A percentile compares a stretch with the other conserved stretches of the same genome.
Conservation (phyloP, 1,140 invertebrate species). For the Drosophila carrolli region DNA sequence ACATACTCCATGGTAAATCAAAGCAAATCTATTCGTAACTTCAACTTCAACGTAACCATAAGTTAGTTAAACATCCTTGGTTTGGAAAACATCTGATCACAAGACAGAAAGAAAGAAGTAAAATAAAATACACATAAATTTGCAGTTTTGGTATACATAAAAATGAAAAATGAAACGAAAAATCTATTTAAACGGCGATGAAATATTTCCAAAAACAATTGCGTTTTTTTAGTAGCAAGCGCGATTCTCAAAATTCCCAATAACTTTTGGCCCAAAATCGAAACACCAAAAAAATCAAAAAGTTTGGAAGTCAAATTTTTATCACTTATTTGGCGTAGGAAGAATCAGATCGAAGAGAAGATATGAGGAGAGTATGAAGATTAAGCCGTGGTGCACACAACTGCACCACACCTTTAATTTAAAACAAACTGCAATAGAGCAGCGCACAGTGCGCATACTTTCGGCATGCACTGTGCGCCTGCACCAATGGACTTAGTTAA, state of each 20-base stretch:
- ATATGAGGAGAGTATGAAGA: constrained; percentile 18
- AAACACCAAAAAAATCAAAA: constrained; percentile 32
- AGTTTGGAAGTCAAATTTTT: constrained; percentile 76
- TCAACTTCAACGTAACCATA: constrained; percentile 59
- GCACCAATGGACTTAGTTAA: constrained; percentile 62
- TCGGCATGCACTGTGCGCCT: constrained; percentile 61
- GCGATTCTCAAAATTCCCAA: constrained; percentile 77
- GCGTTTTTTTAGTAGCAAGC: constrained; percentile 83
- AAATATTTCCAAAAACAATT: constrained; percentile 63
- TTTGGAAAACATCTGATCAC: constrained; percentile 84
- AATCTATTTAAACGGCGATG: constrained; percentile 30
- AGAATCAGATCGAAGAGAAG: constrained; percentile 50
- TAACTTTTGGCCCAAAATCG: constrained; percentile 45
- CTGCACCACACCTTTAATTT: constrained; percentile 55
- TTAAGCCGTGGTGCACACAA: constrained; percentile 34
- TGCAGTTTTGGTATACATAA: constrained; percentile 72
- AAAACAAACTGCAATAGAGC: constrained; percentile 76
- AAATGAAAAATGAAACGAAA: constrained; percentile 40
- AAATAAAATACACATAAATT: constrained; percentile 59
- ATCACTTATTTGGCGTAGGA: constrained; percentile 83
- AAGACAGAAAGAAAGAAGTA: constrained; percentile 40
- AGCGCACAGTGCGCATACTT: constrained; percentile 53
- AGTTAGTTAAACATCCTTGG: constrained; percentile 82
- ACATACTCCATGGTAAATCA: constrained; percentile 45
- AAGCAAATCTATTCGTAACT: constrained; percentile 55